Percentiles rank a stretch among this genome's conserved stretches.
phyloP scores from a whole-genome alignment of 2,797 vertebrate species.

The Aselliscus stoliczkanus region DNA sequence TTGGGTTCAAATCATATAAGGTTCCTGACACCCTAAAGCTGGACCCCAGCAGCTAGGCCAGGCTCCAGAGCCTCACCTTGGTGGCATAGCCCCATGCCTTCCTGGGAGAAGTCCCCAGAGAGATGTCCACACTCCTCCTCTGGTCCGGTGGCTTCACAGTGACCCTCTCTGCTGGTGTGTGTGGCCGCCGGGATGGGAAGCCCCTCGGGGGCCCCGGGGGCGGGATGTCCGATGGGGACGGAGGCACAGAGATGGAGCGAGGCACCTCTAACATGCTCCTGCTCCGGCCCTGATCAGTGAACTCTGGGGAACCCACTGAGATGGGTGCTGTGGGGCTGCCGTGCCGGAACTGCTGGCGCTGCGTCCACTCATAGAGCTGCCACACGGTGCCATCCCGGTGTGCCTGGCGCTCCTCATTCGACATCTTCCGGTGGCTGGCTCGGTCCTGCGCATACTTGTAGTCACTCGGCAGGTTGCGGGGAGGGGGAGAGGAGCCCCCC shows the following conservation, averaged over 20 bases:
- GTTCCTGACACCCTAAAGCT: rapidly evolving
- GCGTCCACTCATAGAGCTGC: conserved; percentile 99
- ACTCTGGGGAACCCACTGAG: conserved; percentile 86
- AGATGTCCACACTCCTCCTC: conserved; percentile 83
- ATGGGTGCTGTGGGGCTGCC: conserved; percentile 94
- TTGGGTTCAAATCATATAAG: neutral
- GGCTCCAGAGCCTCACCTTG: conserved; percentile 83
- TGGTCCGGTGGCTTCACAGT: conserved; percentile 91
- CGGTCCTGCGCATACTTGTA: conserved; percentile 98
- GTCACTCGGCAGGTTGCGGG: conserved; percentile 92
- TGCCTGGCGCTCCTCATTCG: conserved; percentile 92
- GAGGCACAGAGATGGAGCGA: conserved; percentile 94
- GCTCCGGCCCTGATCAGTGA: conserved; percentile 88
- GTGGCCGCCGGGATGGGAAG: conserved; percentile 89
- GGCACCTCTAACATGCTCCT: conserved; percentile 94
- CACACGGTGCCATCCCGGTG: conserved; percentile 96
- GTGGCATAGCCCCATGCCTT: conserved; percentile 84
- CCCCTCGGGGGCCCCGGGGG: conserved; percentile 86
- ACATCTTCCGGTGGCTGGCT: conserved; percentile 97
- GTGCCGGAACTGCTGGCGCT: conserved; percentile 96
- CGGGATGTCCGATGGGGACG: conserved; percentile 93
- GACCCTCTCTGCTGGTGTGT: conserved; percentile 95
- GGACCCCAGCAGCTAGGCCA: neutral
- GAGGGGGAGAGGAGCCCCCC: conserved; percentile 86
- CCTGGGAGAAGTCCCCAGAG: conserved; percentile 89